Percentiles rank a stretch among this genome's conserved stretches.
Conservation (phyloP, 2,888 invertebrate genomes). For the Cloeon dipterum region DNA sequence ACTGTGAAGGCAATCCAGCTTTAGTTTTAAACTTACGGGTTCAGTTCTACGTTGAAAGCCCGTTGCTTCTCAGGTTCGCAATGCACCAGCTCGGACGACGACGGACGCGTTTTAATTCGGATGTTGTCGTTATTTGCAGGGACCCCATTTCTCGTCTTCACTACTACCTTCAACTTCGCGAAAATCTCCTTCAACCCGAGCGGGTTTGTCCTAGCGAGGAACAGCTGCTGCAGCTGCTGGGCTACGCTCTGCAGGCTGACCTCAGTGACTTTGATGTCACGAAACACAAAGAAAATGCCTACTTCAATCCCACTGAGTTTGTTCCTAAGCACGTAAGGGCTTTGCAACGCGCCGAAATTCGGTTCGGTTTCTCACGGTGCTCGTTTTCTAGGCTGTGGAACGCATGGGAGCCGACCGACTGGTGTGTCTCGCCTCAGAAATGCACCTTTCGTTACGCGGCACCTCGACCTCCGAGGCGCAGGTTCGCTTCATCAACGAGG, state of each 20-base stretch:
- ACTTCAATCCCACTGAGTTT: constrained; percentile 8
- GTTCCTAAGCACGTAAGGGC: constrained; percentile 6
- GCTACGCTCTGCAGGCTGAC: constrained; percentile 80
- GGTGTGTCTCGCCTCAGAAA: constrained; percentile 39
- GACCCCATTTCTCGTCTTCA: constrained; percentile 82
- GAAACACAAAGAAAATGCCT: background rate
- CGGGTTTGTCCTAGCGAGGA: constrained; percentile 39
- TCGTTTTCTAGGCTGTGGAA: constrained; percentile 2
- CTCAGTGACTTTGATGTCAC: constrained; percentile 41
- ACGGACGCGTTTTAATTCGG: background rate
- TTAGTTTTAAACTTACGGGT: constrained; percentile 76
- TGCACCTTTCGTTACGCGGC: constrained; percentile 63
- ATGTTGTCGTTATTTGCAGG: constrained; percentile 17
- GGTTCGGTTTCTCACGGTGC: too few relatives aligned
- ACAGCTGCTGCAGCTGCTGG: constrained; percentile 58
- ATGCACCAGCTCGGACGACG: too few relatives aligned
- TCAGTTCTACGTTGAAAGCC: constrained; percentile 85
- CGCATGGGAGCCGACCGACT: constrained; percentile 16
- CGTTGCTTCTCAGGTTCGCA: constrained; percentile 64
- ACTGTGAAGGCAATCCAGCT: constrained; percentile 73
- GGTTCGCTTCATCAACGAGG: constrained; percentile 70
- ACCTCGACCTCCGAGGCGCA: constrained; percentile 62
- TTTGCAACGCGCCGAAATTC: too few relatives aligned
- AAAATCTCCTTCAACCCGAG: constrained; percentile 31
- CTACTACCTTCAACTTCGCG: constrained; percentile 84